These are phyloP conservation scores for Sclerurus mexicanus DNA, from an alignment of 2,113 vertebrate species.

Conservation along the genomic window DNA sequence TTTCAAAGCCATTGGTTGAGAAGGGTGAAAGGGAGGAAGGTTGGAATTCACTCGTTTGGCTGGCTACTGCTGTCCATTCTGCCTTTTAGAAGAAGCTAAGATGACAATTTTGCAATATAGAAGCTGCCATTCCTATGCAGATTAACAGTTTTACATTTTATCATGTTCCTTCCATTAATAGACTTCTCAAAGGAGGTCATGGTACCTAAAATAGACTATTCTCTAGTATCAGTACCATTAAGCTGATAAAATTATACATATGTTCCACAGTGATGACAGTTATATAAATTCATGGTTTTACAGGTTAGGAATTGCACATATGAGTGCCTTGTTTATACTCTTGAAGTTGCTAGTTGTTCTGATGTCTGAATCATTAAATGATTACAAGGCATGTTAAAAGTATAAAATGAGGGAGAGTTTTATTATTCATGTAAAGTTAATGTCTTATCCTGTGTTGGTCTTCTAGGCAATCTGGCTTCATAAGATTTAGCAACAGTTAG, in stretches of 20 bases:
- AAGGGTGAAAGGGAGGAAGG: not conserved
- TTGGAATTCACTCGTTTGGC: not conserved
- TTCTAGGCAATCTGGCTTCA: not conserved
- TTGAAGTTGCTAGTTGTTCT: not conserved
- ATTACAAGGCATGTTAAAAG: not conserved
- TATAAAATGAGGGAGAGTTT: not conserved
- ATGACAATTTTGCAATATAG: not conserved
- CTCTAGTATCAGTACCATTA: not conserved
- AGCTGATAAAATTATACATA: conserved; percentile 13
- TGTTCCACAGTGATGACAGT: not conserved
- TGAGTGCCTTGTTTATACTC: not conserved
- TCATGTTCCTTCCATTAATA: not conserved
- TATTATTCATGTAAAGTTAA: not conserved
- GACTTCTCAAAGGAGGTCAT: conserved; percentile 10
- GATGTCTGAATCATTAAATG: not conserved
- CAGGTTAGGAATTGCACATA: not conserved
- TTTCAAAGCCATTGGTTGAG: not conserved
- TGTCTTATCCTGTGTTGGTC: not conserved
- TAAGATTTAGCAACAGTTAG: not conserved
- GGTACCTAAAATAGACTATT: conserved; percentile 12
- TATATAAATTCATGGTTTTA: not conserved
- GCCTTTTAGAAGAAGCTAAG: not conserved
- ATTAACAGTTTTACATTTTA: not conserved
- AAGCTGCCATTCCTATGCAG: not conserved
- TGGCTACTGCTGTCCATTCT: not conserved